Evolutionary conservation across 23 tunicate species (phyloP).

Genomic region (Diplosoma virens): DNA sequence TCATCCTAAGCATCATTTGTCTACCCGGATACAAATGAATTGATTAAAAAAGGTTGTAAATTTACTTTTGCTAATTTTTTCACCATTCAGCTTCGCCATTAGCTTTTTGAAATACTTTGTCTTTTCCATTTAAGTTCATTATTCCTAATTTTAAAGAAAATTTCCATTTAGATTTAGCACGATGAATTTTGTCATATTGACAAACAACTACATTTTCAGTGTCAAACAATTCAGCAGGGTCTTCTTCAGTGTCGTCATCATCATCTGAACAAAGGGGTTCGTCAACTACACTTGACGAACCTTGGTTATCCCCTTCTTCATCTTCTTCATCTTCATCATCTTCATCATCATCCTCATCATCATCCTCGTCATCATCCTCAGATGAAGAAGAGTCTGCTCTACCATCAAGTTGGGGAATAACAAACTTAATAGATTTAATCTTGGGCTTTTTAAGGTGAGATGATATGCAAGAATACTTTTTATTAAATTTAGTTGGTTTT

Average conservation of each 20-base stretch:
- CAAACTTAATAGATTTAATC: background rate
- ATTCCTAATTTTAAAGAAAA: slow-evolving; percentile 93
- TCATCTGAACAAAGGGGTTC: slow-evolving; percentile 64
- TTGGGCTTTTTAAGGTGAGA: background rate
- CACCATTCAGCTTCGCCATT: slow-evolving; percentile 99
- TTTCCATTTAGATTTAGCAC: slow-evolving; percentile 88
- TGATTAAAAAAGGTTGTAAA: too few species aligned
- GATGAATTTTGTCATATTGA: slow-evolving; percentile 99
- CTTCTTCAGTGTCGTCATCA: slow-evolving; percentile 85
- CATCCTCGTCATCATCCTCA: slow-evolving; percentile 72
- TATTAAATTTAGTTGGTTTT: background rate
- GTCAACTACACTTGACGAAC: slow-evolving; percentile 39
- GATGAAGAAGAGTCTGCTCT: slow-evolving; percentile 50
- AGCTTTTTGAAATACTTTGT: slow-evolving; percentile 95
- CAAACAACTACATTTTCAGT: slow-evolving; percentile 97
- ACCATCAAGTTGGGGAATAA: slow-evolving; percentile 61
- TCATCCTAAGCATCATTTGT: too few species aligned
- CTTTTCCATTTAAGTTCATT: slow-evolving; percentile 96
- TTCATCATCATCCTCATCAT: slow-evolving; percentile 91
- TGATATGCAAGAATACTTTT: background rate
- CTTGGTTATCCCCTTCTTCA: slow-evolving; percentile 20
- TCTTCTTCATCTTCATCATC: slow-evolving; percentile 77
- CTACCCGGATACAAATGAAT: too few species aligned
- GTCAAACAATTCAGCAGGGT: slow-evolving; percentile 80
- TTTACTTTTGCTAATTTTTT: too few species aligned